Base-by-base conservation (phyloP, 1,140 invertebrate species). In the Drosophila serrata region DNA sequence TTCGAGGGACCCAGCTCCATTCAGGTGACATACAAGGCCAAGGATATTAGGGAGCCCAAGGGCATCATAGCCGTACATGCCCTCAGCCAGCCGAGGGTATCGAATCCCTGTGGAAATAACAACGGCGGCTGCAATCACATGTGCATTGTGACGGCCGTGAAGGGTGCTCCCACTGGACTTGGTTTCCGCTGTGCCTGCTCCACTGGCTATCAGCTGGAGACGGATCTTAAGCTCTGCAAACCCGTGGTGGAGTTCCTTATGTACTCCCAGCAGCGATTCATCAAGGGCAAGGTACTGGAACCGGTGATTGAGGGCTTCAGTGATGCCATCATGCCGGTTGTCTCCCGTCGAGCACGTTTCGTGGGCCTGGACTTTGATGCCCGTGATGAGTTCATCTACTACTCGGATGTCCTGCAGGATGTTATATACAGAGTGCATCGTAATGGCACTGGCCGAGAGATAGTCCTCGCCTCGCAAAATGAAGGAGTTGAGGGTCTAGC, bases 321-420 rank as follows among this genome's bases (percentile, higher is more conserved):
- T 74, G 98, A 99, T 92, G 98, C 98, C 3, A 99, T 99, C 17
- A 90, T 97, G 11, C 97, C 97, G 0, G 96, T 98, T 2, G 98
- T 98, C 0, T 98, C 98, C 0, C 94, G 97, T 43, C 95, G 98
- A 27, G 98, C 98, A 0, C 94, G 98, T 84, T 99, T 99, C 92
- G 98, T 99, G 6, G 98, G 98, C n/a, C 93, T 99, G 19, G 99
- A 99, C 92, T 99, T 98, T 91, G 98, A 99, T 93, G 96, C 97
- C 0, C 94, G 96, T 64, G 97, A 98, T 78, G 95, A 98, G 78
- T 97, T 97, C 80, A 98, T 99, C 61, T 99, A 99, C 91, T 99
- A 98, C 93, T 99, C 98, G 2, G 98, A 99, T 91, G 98, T 99
- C 1, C 94, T 98, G n/a, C 97, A 99, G 93, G 97, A 99, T 92